Base-by-base conservation (phyloP, 2,888 invertebrate species). In the Acanthosepion pharaonis region DNA sequence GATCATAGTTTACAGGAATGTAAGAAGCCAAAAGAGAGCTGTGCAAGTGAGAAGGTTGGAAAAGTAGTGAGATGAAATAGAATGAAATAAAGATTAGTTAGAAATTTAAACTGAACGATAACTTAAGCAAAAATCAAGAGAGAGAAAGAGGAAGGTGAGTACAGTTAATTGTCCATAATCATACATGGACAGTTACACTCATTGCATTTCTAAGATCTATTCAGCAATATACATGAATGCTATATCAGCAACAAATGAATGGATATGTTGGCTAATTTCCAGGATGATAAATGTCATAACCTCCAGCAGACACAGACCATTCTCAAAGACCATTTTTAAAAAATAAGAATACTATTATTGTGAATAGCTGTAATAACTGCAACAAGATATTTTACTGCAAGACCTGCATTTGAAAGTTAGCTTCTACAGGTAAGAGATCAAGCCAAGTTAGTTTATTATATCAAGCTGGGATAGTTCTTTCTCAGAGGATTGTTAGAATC, bases 111-210 rank as follows among this genome's bases (percentile, higher is more conserved):
- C 15, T 78, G 78, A 78, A 78, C 78, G 3, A n/a, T n/a, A 78
- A 11, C n/a, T n/a, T 33, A 9, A 6, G 78, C 23, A 78, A n/a
- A 6, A 33, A 11, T 2, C 9, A 5, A 33, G n/a, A 18, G 78
- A 78, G 11, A 78, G n/a, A 78, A 78, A 33, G n/a, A n/a, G n/a
- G 15, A 33, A n/a, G 28, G 28, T 6, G 78, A 15, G n/a, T 78
- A 78, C 33, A 78, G n/a, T 78, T 78, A 78, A 78, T 78, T n/a
- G 78, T 78, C 78, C 78, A 78, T 78, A 78, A 78, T 78, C n/a
- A 78, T 11, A 78, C 78, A 15, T 78, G 78, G n/a, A 78, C 78
- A 78, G 78, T 33, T n/a, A 78, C 78, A 78, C 78, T 78, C 78
- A 78, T 78, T n/a, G 78, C 78, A 78, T 78, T 78, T 78, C 78